Evolutionary conservation across 2,888 invertebrate genomes (phyloP), one percentile per base, ranked within the genome.

Genomic region (Philopedon plagiatum): DNA sequence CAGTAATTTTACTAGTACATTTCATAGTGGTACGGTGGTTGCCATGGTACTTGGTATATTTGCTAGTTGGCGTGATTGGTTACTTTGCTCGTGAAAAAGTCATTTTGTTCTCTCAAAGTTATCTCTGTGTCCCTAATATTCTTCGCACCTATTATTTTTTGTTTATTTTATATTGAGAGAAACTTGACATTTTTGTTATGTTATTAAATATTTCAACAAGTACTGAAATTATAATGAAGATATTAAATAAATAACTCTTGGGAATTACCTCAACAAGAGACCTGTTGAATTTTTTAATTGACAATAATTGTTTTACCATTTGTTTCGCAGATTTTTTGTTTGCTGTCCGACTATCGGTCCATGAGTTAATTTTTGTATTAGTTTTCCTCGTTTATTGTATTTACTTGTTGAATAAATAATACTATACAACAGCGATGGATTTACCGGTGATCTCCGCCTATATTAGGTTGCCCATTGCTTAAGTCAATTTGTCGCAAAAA

Each of bases 1-100:
- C 21, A 37, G 34, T 51, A 39, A 9, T 61, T 4, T 18, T 44
- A 5, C 8, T 61, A n/a, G 44, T 61, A 61, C 61, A 61, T 61
- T 61, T 61, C 11, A 3, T 61, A 44, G 32, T 11, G 26, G 32
- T 18, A 18, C 44, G 8, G 0, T 21, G 44, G 15, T 29, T 61
- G 29, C 18, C 29, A 29, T 44, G 44, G 44, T 61, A 18, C 8
- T 13, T 41, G 15, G 37, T 58, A 58, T 39, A 58, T 23, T 58
- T 58, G 2, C 26, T 58, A 13, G 1, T 41, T 21, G 39, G 37
- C 5, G 26, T n/a, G 13, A 23, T 13, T 11, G 58, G 58, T 41
- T 58, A 23, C 9, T n/a, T 58, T 26, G 15, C 41, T 21, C 58
- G 23, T 23, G 39, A 41, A 26, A 26, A 34, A 21, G 37, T 37